These are phyloP conservation scores for Oncorhynchus masou DNA, from an alignment of 2,113 vertebrate species.

Conservation along the genomic window DNA sequence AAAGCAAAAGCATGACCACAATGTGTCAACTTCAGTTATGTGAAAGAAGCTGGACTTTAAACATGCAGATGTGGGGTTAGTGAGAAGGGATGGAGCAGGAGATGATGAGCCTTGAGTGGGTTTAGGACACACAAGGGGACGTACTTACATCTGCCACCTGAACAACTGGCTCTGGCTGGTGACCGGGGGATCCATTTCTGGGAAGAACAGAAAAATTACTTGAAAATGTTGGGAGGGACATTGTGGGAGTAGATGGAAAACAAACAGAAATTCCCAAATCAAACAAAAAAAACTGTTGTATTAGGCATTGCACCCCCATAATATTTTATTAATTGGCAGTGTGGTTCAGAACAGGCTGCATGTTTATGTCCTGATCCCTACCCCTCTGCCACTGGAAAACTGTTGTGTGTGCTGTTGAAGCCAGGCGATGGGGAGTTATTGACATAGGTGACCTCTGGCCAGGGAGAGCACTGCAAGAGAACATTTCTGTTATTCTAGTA, in stretches of 20 bases:
- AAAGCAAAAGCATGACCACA: not conserved
- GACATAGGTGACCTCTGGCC: constrained; percentile 92
- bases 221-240: not conserved
- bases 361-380: constrained; percentile 58
- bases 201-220: constrained; percentile 3
- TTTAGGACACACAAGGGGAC: not conserved
- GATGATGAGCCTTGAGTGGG: too few relatives aligned
- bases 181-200: constrained; percentile 92
- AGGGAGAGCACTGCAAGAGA: constrained; percentile 85
- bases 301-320: not conserved
- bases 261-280: too few relatives aligned
- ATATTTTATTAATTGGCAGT: not conserved
- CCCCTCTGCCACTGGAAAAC: constrained; percentile 88
- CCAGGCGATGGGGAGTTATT: constrained; percentile 88
- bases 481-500: constrained; percentile 19
- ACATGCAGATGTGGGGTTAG: not conserved
- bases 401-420: constrained; percentile 90
- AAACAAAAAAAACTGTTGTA: too few relatives aligned
- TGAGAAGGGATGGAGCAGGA: not conserved
- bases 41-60: not conserved
- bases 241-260: too few relatives aligned
- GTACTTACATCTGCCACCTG: constrained; percentile 73
- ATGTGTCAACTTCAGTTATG: not conserved
- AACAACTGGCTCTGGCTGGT: constrained; percentile 75
- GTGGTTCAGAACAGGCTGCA: not conserved